A percentile compares a stretch with the other conserved stretches of the same genome.
phyloP scores from a whole-genome alignment of 2,888 invertebrate genomes.

The Halictus ligatus region DNA sequence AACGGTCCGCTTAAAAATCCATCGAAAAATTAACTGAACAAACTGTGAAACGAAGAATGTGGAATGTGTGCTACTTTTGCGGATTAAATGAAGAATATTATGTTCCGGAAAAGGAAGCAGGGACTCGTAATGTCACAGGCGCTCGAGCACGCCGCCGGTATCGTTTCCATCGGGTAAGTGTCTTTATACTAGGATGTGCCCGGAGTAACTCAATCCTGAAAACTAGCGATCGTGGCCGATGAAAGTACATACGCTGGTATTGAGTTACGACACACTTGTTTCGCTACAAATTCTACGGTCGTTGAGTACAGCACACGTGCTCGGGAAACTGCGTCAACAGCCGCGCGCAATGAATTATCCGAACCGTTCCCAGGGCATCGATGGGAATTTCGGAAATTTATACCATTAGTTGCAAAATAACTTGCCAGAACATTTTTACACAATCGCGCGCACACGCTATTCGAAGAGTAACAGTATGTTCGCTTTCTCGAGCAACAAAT shows the following conservation, averaged over 20 bases:
- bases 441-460: too few species aligned
- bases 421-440: not conserved
- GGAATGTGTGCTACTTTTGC: not conserved
- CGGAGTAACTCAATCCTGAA: constrained; percentile 52
- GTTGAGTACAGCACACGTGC: constrained; percentile 31
- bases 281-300: constrained; percentile 42
- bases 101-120: not conserved
- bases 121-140: not conserved
- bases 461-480: too few species aligned
- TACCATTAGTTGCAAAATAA: not conserved
- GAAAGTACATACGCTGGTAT: constrained; percentile 40
- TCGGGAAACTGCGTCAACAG: not conserved
- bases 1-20: too few species aligned
- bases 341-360: not conserved
- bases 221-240: constrained; percentile 26
- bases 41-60: too few species aligned
- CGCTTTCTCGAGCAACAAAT: too few species aligned
- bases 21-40: too few species aligned
- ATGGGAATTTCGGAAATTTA: not conserved
- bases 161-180: constrained; percentile 3
- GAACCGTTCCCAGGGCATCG: not conserved
- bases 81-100: not conserved
- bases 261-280: constrained; percentile 54
- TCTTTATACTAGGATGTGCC: constrained; percentile 6
- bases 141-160: constrained; percentile 9